phyloP scores from a whole-genome alignment of 1,140 invertebrate genomes.

The Ostrea edulis region DNA sequence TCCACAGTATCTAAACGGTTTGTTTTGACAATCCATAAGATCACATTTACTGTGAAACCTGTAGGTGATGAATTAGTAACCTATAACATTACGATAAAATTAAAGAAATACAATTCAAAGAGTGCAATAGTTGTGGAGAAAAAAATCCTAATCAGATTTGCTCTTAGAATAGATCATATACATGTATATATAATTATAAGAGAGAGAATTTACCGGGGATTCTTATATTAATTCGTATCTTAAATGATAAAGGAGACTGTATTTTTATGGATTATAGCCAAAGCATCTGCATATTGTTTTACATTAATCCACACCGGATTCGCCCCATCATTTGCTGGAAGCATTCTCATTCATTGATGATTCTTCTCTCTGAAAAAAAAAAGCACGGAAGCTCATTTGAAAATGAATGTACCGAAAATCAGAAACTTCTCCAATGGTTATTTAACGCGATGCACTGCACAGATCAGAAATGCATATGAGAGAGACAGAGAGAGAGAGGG shows the following conservation, averaged over 20 bases:
- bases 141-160: too few relatives aligned
- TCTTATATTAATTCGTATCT: background rate
- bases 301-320: background rate
- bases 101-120: too few relatives aligned
- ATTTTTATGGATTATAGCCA: background rate
- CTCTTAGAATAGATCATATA: too few relatives aligned
- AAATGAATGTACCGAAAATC: background rate
- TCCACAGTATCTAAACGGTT: too few relatives aligned
- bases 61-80: too few relatives aligned
- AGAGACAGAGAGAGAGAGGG: background rate
- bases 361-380: background rate
- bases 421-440: background rate
- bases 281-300: conserved; percentile 18
- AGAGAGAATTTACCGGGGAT: too few relatives aligned
- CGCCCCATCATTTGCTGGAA: background rate
- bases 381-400: background rate
- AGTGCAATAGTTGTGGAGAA: too few relatives aligned
- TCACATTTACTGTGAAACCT: too few relatives aligned
- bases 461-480: background rate
- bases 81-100: too few relatives aligned
- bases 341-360: background rate
- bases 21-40: too few relatives aligned
- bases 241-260: background rate
- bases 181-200: too few relatives aligned
- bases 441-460: background rate